Percentiles rank a stretch among this genome's conserved stretches.
Evolutionary conservation across 2,888 invertebrate species (phyloP).

Genomic region (Drosophila eohydei): DNA sequence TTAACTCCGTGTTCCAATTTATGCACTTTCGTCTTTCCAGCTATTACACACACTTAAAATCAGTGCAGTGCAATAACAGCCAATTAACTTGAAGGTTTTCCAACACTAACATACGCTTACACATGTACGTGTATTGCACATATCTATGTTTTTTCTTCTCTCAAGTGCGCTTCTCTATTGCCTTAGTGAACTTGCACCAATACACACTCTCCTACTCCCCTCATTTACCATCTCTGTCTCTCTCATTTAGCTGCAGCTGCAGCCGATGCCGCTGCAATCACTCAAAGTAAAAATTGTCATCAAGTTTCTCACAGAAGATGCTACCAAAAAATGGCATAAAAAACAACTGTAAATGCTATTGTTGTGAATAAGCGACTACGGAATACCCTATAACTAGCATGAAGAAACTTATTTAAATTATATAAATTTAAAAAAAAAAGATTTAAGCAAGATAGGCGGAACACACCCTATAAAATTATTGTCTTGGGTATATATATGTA

Average conservation of each 20-base stretch:
- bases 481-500: too few species aligned
- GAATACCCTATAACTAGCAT: slow-evolving; percentile 14
- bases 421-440: neutral
- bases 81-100: slow-evolving; percentile 31
- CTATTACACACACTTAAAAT: slow-evolving; percentile 1
- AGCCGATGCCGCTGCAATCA: slow-evolving; percentile 57
- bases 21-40: neutral
- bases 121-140: neutral
- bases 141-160: slow-evolving; percentile 5
- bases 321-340: slow-evolving; percentile 25
- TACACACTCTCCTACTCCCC: neutral
- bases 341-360: slow-evolving; percentile 3
- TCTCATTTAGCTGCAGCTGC: slow-evolving; percentile 1
- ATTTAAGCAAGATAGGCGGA: neutral
- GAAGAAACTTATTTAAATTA: neutral
- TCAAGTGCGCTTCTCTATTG: slow-evolving; percentile 39
- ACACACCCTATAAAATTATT: neutral
- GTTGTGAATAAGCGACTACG: neutral
- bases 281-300: slow-evolving; percentile 74
- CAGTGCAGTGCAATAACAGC: slow-evolving; percentile 5
- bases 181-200: slow-evolving; percentile 9
- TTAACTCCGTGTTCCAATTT: neutral
- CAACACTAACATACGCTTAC: slow-evolving; percentile 5
- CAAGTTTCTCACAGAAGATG: slow-evolving; percentile 47
- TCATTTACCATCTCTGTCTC: neutral